Evolutionary conservation across 2,888 invertebrate genomes (phyloP).

Genomic region (Cosmorhoe ocellata): DNA sequence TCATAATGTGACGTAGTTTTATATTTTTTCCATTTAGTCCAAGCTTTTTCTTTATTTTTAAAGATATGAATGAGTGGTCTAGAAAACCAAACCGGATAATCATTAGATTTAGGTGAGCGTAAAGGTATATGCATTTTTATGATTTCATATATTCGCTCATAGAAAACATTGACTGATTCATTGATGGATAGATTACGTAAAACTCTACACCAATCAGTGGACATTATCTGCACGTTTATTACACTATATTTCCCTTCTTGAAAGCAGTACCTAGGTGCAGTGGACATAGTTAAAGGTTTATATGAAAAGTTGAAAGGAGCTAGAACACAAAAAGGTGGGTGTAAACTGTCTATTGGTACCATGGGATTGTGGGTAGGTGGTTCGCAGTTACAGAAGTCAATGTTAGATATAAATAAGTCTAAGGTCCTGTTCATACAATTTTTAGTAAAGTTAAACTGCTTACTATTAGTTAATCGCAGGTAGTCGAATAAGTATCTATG

Average conservation of each 20-base stretch:
- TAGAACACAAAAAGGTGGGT: background rate
- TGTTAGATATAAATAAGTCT: slow-evolving; percentile 2
- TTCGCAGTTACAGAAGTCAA: background rate
- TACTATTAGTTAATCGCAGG: background rate
- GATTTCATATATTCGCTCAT: background rate
- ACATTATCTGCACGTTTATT: background rate
- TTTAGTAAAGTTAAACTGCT: slow-evolving; percentile 2
- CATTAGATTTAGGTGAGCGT: background rate
- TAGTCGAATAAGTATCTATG: background rate
- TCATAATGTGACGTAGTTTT: background rate
- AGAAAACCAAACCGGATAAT: background rate
- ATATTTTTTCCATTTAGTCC: background rate
- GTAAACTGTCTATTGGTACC: background rate
- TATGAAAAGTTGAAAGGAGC: background rate
- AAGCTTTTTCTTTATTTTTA: background rate
- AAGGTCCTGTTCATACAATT: background rate
- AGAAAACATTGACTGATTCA: background rate
- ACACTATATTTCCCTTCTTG: background rate
- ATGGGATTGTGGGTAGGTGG: background rate
- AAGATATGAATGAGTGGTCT: background rate
- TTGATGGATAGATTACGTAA: background rate
- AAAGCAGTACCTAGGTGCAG: background rate
- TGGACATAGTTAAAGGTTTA: background rate
- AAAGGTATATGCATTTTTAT: background rate
- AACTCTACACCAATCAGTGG: background rate